Evolutionary conservation across 1,140 invertebrate genomes (phyloP).

Genomic region (Atta colombica): DNA sequence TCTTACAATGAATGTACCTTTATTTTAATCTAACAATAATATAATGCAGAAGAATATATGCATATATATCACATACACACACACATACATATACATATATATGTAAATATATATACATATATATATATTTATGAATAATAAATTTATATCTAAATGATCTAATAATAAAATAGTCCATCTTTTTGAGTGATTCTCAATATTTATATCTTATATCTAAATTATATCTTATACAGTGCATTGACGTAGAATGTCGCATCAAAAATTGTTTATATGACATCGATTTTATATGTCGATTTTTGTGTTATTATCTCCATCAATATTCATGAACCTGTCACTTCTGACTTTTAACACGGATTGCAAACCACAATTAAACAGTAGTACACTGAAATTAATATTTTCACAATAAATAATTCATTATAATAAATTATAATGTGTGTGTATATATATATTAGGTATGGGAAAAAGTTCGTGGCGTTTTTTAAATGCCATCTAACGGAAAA

Average conservation of each 20-base stretch:
- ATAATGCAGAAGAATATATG: conserved; percentile 66
- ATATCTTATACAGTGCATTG: conserved; percentile 61
- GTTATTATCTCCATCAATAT: conserved; percentile 44
- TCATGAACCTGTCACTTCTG: conserved; percentile 53
- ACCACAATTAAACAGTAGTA: conserved; percentile 54
- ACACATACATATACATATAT: conserved; percentile 9
- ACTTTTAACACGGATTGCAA: conserved; percentile 56
- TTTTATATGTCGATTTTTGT: conserved; percentile 30
- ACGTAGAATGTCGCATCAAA: conserved; percentile 66
- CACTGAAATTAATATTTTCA: conserved; percentile 63
- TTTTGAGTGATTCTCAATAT: conserved; percentile 59
- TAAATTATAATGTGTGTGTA: not conserved
- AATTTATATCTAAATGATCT: conserved; percentile 69
- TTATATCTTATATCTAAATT: conserved; percentile 63
- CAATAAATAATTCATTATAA: conserved; percentile 59
- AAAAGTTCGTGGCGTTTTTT: too few relatives aligned
- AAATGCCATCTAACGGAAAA: too few relatives aligned
- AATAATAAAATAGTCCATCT: conserved; percentile 78
- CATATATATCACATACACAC: conserved; percentile 32
- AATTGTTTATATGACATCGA: conserved; percentile 2
- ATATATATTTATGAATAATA: conserved; percentile 59
- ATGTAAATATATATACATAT: conserved; percentile 33
- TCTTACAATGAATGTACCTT: conserved; percentile 69
- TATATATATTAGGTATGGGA: not conserved
- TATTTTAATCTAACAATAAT: conserved; percentile 76